Base-by-base conservation (phyloP, 2,888 invertebrate species). In the Anoplius nigerrimus region DNA sequence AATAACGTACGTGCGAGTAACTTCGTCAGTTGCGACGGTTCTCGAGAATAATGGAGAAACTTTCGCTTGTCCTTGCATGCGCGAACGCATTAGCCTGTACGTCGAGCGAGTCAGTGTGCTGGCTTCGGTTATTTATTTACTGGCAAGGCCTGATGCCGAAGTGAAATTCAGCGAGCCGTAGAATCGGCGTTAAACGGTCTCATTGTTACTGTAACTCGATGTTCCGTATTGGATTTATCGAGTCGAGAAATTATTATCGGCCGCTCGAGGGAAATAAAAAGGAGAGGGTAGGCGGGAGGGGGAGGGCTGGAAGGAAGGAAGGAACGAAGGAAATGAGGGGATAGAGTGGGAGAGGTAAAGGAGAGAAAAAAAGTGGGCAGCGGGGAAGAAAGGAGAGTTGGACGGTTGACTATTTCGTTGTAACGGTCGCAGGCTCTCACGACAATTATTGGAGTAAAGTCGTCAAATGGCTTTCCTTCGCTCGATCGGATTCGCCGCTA, bases 371-470 rank as follows among this genome's bases (percentile, higher is more conserved):
- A 58, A 58, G 57, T 13, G 21, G 45, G 57, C 4, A n/a, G 16
- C 16, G 43, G 8, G 13, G 24, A 46, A 59, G 20, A 57, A 52
- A 21, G 2, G 15, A 42, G 45, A 57, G 66, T 46, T 61, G 63
- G 66, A 69, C 59, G 69, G 60, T 68, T 43, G 66, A 76, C 66
- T 72, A 67, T 52, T 58, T 46, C 69, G 67, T 61, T 65, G 82
- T 77, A 82, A 79, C 73, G 66, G 72, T 76, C 62, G 69, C 60
- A 54, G 66, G 61, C 64, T 71, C 66, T 70, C 73, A 62, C 77
- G 75, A 77, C 76, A 80, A 82, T 82, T 76, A 82, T 82, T 79
- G 78, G 74, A 78, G 74, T 72, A 80, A 81, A 83, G 79, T 82
- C 81, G 80, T 78, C 78, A 72, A 82, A 80, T 80, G 69, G 74